Conservation (phyloP, 2,888 invertebrate genomes). For the Drosophila anceps region DNA sequence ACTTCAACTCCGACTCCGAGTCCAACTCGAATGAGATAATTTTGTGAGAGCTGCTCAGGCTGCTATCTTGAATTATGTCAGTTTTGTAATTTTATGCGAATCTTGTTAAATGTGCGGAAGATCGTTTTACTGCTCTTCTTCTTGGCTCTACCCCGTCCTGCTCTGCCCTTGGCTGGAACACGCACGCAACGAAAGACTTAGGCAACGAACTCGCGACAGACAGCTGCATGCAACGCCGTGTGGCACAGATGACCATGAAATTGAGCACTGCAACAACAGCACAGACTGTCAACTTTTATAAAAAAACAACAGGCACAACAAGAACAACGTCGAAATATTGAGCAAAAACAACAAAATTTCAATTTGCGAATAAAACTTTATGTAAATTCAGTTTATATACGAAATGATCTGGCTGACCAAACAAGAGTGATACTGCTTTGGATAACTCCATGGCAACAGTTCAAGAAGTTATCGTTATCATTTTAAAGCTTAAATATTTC, state of each 20-base stretch:
- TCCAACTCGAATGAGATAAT: slow-evolving; percentile 63
- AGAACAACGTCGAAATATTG: slow-evolving; percentile 9
- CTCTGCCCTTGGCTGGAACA: slow-evolving; percentile 8
- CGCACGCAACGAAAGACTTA: slow-evolving; percentile 72
- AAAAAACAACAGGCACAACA: not conserved
- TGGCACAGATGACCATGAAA: slow-evolving; percentile 45
- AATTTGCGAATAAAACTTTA: not conserved
- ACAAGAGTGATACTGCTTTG: not conserved
- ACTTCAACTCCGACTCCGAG: not conserved
- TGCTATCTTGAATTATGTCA: slow-evolving; percentile 84
- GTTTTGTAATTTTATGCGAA: slow-evolving; percentile 80
- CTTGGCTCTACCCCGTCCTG: not conserved
- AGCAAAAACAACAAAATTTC: slow-evolving; percentile 7
- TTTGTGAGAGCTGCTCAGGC: slow-evolving; percentile 56
- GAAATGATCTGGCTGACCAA: not conserved
- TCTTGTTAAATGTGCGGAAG: slow-evolving; percentile 69
- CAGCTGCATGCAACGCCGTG: slow-evolving; percentile 52
- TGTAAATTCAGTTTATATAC: not conserved
- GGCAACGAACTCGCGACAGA: slow-evolving; percentile 65
- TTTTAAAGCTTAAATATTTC: not conserved
- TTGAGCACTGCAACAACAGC: slow-evolving; percentile 28
- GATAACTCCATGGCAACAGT: not conserved
- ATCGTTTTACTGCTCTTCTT: not conserved
- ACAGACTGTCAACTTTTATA: slow-evolving; percentile 34
- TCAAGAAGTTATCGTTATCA: not conserved